These are phyloP conservation scores for Eupithecia tripunctaria DNA, from an alignment of 2,888 invertebrate species.

Conservation along the genomic window DNA sequence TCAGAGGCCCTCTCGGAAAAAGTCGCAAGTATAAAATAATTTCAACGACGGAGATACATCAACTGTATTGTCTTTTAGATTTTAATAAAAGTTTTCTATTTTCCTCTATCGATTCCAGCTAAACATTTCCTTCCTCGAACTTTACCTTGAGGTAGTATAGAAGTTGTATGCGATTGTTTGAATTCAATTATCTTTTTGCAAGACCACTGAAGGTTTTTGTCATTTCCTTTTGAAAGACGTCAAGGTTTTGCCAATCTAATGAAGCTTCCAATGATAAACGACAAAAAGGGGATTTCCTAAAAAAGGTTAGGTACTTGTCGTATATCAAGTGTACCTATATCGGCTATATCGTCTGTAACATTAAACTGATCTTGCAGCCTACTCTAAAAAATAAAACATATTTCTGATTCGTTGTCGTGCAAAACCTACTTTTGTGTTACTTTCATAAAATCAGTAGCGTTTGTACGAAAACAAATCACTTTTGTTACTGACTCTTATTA, in stretches of 20 bases:
- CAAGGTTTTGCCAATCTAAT: constrained; percentile 20
- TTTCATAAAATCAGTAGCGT: too few species aligned
- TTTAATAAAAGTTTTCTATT: neutral
- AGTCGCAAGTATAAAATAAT: neutral
- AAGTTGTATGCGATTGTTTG: constrained; percentile 1
- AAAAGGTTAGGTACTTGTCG: neutral
- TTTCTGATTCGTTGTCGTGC: too few species aligned
- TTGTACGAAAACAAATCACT: too few species aligned
- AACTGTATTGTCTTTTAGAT: neutral
- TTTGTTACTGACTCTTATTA: too few species aligned
- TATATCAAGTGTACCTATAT: neutral
- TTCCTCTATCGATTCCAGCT: neutral
- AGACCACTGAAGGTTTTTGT: constrained; percentile 19
- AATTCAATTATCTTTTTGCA: constrained; percentile 27
- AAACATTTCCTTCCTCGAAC: neutral
- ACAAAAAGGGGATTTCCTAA: neutral
- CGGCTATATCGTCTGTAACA: too few species aligned
- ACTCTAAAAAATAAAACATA: too few species aligned
- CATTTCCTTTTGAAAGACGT: constrained; percentile 21
- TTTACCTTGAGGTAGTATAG: neutral
- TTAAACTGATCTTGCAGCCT: neutral
- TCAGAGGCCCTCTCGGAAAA: neutral
- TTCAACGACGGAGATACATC: neutral
- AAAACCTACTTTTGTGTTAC: too few species aligned
- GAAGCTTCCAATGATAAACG: neutral